Percentiles rank a stretch among this genome's conserved stretches.
Evolutionary conservation across 2,113 vertebrate species (phyloP).

Genomic region (Rhagologus leucostigma): DNA sequence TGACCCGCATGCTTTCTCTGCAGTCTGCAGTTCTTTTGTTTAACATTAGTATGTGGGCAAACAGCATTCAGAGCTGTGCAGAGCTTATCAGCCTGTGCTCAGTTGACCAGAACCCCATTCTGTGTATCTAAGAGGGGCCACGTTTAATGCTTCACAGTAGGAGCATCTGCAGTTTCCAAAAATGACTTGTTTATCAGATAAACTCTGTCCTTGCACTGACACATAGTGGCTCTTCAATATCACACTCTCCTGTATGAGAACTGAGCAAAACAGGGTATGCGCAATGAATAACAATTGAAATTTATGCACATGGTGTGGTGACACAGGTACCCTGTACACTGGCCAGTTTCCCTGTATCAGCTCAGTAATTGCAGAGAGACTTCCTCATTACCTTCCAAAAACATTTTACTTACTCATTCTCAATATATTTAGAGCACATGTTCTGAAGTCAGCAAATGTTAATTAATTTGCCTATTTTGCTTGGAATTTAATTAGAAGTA

Average conservation of each 20-base stretch:
- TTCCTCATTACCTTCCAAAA: background rate
- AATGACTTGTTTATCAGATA: conserved; percentile 83
- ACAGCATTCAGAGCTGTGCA: conserved; percentile 80
- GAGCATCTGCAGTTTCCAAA: conserved; percentile 77
- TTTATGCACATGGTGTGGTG: conserved; percentile 15
- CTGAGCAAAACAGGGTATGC: conserved; percentile 60
- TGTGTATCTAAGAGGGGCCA: conserved; percentile 78
- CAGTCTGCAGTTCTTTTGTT: conserved; percentile 83
- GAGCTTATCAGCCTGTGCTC: conserved; percentile 80
- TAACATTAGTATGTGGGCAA: conserved; percentile 85
- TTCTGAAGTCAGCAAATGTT: background rate
- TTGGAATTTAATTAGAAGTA: background rate
- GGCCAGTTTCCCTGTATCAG: background rate
- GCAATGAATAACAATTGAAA: conserved; percentile 52
- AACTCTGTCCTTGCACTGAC: conserved; percentile 78
- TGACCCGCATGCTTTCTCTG: conserved; percentile 79
- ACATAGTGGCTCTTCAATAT: conserved; percentile 72
- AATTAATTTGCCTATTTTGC: conserved; percentile 40
- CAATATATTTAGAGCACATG: background rate
- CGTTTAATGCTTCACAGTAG: conserved; percentile 79
- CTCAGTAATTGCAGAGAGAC: background rate
- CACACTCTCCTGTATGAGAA: conserved; percentile 62
- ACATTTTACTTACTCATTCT: background rate
- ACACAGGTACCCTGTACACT: background rate
- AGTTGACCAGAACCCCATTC: conserved; percentile 79